Base-by-base conservation (phyloP, 2,888 invertebrate genomes). In the Ormyrus labotus region DNA sequence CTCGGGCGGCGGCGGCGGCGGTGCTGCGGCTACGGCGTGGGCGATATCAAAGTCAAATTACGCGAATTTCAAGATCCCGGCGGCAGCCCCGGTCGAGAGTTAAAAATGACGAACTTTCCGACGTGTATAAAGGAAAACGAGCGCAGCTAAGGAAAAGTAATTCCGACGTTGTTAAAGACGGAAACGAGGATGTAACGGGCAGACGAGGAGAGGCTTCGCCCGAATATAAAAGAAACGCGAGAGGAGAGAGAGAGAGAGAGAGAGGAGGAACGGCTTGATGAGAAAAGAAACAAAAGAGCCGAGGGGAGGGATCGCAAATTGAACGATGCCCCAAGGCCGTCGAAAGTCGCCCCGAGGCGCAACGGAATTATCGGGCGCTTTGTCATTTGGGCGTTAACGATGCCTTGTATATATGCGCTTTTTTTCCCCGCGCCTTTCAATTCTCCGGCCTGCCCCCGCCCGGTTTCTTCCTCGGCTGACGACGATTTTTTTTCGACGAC, bases 241-340 rank as follows among this genome's bases (percentile, higher is more conserved):
- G 51, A 48, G 19, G 48, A 64, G 77, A 61, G 51, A 48, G 13
- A 53, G 11, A 58, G 60, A 9, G 19, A 74, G 19, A 57, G 48
- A 68, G 51, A 70, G 10, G 60, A 47, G 65, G 71, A 60, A 79
- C 65, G 47, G 48, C 34, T 57, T 69, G 51, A 65, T 60, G 61
- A 71, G 47, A 60, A 58, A 45, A 51, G 67, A 74, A 63, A 75
- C 73, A 50, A 50, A 71, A 51, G 60, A 57, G 9, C 8, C 64
- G 53, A 47, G 48, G 74, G 7, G 51, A 67, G 50, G 64, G 75
- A 79, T 85, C 83, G 83, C 83, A 87, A 87, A 86, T 87, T 86
- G 85, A 84, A 86, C 84, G 80, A 85, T 83, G 83, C 84, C 87
- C 86, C 84, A 81, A 78, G 84, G 86, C 86, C 78, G 78, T 79